Base-by-base conservation (phyloP, 2,113 vertebrate species). In the Phyllostomus hastatus region DNA sequence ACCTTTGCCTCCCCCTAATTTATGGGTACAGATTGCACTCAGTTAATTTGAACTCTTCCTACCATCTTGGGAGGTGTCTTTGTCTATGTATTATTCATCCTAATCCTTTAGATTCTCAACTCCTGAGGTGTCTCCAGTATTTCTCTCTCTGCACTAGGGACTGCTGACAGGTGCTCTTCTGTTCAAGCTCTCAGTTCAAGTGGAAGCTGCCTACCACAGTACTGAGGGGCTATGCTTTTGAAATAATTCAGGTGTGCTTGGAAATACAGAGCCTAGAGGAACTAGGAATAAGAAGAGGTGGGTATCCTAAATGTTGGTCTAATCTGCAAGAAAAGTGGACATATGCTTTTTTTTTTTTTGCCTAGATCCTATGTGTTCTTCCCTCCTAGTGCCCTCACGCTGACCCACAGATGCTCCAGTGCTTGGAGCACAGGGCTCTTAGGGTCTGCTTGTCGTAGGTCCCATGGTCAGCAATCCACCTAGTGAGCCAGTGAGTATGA, bases 111-210 rank as follows among this genome's bases (percentile, higher is more conserved):
- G 24, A 2, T 86, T 26, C 35, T 69, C 66, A 12, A 46, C 16
- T 59, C 5, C 7, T 24, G 64, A 7, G 24, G 9, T 4, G 4
- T 59, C 35, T 52, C 80, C 20, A 0, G 12, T 0, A 11, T 10
- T 50, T 3, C 15, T 70, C 31, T 80, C 28, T 28, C 35, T 88
- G 48, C 28, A 50, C 14, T 24, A 70, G 73, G 22, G 10, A 9
- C 52, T 78, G 43, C 46, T 35, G 17, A 41, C n/a, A 54, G 28
- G 57, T 28, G 19, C 88, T 84, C 28, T n/a, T 84, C 28, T n/a
- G 11, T 11, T 75, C 28, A 28, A 50, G 50, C 15, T 35, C 69
- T n/a, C 33, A 38, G 12, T 48, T 91, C 35, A 46, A 17, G 48
- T 43, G 76, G 70, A 82, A 67, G 38, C 73, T 54, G 57, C 64